phyloP scores from a whole-genome alignment of 2,113 vertebrate species.

The Neolamprologus ventralis region DNA sequence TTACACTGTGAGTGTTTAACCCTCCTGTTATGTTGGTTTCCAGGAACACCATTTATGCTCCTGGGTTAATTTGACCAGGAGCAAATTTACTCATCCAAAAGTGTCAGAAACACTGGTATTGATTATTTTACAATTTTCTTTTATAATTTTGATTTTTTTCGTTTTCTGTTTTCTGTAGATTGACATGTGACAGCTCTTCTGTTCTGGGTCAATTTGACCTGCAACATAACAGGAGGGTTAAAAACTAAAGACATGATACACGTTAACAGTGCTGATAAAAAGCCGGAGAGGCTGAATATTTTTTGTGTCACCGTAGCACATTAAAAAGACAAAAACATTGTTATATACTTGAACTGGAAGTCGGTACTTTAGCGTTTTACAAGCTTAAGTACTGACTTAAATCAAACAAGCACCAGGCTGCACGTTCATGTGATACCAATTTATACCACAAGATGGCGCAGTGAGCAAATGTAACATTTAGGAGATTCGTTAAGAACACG shows the following conservation, averaged over 20 bases:
- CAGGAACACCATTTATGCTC: too few species aligned
- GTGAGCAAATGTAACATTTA: neutral
- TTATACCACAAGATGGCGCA: neutral
- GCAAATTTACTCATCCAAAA: too few species aligned
- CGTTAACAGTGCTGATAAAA: neutral
- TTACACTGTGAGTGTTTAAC: neutral
- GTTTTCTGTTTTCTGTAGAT: too few species aligned
- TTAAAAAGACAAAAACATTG: neutral
- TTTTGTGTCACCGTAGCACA: neutral
- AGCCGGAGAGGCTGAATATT: neutral
- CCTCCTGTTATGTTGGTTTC: too few species aligned
- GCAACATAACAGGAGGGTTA: too few species aligned
- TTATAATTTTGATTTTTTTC: too few species aligned
- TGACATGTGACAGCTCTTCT: too few species aligned
- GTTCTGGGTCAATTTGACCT: too few species aligned
- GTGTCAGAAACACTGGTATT: too few species aligned
- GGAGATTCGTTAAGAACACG: neutral
- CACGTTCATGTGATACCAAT: neutral
- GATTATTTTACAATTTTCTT: too few species aligned
- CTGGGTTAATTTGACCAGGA: too few species aligned
- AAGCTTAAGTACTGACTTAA: neutral
- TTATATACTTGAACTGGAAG: neutral
- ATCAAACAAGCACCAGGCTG: neutral
- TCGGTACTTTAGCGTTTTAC: accelerated
- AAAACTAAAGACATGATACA: neutral